phyloP scores from a whole-genome alignment of 2,797 vertebrate species.

The Martes flavigula region DNA sequence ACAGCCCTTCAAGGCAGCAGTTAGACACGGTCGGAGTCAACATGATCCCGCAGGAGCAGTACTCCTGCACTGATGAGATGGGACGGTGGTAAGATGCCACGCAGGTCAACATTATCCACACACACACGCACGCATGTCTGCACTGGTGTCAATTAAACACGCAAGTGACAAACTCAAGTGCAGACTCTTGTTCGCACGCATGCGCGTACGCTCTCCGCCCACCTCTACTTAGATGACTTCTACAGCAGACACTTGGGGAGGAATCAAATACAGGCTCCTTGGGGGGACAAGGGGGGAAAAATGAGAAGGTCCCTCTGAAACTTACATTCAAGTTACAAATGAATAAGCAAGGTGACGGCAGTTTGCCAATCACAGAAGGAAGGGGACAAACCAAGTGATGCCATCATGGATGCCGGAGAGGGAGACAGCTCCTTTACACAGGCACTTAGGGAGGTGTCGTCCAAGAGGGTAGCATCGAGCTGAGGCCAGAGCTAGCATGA shows the following conservation, averaged over 20 bases:
- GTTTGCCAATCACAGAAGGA: neutral
- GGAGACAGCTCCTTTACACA: rapidly evolving
- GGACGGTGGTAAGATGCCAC: neutral
- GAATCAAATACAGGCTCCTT: neutral
- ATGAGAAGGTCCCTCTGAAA: neutral
- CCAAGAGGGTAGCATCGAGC: neutral
- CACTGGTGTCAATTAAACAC: neutral
- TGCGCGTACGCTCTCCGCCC: neutral
- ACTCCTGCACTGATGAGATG: neutral
- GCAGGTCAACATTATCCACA: neutral
- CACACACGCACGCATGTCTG: neutral
- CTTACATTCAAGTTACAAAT: neutral
- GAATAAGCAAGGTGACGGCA: neutral
- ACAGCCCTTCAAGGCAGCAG: constrained; percentile 10
- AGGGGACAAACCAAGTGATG: neutral
- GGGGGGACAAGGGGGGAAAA: neutral
- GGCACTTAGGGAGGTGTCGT: neutral
- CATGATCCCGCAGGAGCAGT: neutral
- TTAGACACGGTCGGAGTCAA: neutral
- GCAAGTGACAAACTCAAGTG: neutral
- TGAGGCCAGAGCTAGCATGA: neutral
- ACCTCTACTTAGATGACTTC: neutral
- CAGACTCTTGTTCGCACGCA: neutral
- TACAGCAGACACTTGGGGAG: neutral
- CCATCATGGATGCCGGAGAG: neutral